Evolutionary conservation across 2,888 invertebrate genomes (phyloP), one percentile per base, ranked within the genome.

Genomic region (Drosophila mayaguana): DNA sequence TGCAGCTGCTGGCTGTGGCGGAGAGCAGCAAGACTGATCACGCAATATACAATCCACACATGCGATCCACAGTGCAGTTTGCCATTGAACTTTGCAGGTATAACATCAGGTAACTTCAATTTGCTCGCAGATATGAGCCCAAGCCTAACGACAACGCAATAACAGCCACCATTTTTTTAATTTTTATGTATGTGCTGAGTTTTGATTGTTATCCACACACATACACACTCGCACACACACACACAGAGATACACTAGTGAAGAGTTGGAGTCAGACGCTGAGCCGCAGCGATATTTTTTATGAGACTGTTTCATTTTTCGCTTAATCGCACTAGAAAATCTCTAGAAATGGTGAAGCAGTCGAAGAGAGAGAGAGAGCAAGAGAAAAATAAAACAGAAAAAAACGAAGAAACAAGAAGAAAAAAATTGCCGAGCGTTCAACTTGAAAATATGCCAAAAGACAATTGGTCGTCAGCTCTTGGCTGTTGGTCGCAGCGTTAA

Each of bases 371-470:
- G 32, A 32, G 12, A 7, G 18, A 11, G 18, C 28, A 28, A 28
- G 25, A 22, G 45, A 14, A 7, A 45, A 9, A 20, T 8, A 46
- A 50, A 48, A 28, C 36, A 36, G 5, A 40, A 53, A 53, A 51
- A 67, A 14, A 48, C 51, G 42, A 28, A 53, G 3, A 20, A 36
- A 36, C n/a, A 57, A 20, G n/a, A 22, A 20, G 6, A 20, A 48
- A 28, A 51, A 81, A 73, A 77, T 63, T 68, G 68, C 72, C 75
- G 88, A 86, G 86, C 83, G 85, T 86, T 86, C 88, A 86, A 88
- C 86, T 88, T 88, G 80, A 83, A 87, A 83, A 87, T 89, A 81
- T 87, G 83, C 84, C 87, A 87, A 89, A 88, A 89, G 88, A 89
- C 89, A 89, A 89, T 89, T 87, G 88, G 88, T 80, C 74, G 80